Percentiles rank a stretch among this genome's conserved stretches.
Evolutionary conservation across 1,140 invertebrate genomes (phyloP).

Genomic region (Thereuonema tuberculata): DNA sequence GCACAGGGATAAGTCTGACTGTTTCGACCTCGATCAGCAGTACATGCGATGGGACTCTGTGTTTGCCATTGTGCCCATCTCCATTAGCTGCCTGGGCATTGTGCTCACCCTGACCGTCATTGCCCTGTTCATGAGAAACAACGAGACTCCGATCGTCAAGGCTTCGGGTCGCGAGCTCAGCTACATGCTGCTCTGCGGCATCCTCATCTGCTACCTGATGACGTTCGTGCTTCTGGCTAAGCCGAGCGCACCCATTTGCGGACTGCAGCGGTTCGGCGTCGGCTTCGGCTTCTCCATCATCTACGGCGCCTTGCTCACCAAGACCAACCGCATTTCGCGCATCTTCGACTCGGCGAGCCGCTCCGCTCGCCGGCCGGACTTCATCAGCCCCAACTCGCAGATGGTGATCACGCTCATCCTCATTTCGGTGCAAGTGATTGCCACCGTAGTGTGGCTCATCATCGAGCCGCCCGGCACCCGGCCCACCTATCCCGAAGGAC

Average conservation of each 20-base stretch:
- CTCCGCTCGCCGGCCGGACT: conserved; percentile 49
- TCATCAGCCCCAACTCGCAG: conserved; percentile 61
- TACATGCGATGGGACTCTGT: conserved; percentile 43
- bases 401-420: conserved; percentile 48
- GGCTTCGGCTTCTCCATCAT: conserved; percentile 45
- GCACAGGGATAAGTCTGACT: conserved; percentile 28
- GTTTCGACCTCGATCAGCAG: conserved; percentile 33
- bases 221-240: conserved; percentile 39
- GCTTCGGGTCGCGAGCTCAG: conserved; percentile 44
- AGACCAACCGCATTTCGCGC: conserved; percentile 47
- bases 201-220: conserved; percentile 35
- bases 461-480: conserved; percentile 41
- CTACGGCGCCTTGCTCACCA: conserved; percentile 45
- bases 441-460: conserved; percentile 40
- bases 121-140: conserved; percentile 30
- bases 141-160: conserved; percentile 36
- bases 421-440: conserved; percentile 42
- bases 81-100: conserved; percentile 40
- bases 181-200: conserved; percentile 40
- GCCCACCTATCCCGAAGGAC: conserved; percentile 36
- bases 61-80: conserved; percentile 41
- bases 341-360: conserved; percentile 47
- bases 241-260: conserved; percentile 37
- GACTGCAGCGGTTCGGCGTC: conserved; percentile 41
- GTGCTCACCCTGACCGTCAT: conserved; percentile 37